These are phyloP conservation scores for Rhopalosiphum maidis DNA, from an alignment of 1,140 invertebrate genomes.

Conservation along the genomic window DNA sequence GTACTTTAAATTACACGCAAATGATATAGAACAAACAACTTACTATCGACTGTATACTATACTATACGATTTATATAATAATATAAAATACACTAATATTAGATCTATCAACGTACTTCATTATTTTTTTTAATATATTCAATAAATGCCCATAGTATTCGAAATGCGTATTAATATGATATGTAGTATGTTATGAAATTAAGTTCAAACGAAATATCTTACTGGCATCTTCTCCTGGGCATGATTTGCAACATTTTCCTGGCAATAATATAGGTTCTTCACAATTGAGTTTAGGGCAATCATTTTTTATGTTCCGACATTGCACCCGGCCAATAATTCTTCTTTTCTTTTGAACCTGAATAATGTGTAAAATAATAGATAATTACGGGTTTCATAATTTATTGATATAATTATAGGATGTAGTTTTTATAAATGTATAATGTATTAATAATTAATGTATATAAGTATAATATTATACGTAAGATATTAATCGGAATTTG, in stretches of 20 bases:
- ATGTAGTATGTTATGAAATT: not conserved
- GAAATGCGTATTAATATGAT: not conserved
- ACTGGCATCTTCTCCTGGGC: conserved; percentile 78
- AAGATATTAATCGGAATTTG: not conserved
- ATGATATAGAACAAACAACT: not conserved
- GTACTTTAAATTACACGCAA: not conserved
- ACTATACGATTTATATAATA: not conserved
- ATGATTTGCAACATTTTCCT: conserved; percentile 88
- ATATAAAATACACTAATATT: not conserved
- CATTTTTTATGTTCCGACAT: conserved; percentile 88
- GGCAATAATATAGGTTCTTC: conserved; percentile 83
- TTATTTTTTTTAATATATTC: not conserved
- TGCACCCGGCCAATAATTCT: conserved; percentile 83
- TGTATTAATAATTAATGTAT: not conserved
- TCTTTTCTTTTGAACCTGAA: conserved; percentile 86
- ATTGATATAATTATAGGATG: conserved; percentile 18
- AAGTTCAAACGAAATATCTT: conserved; percentile 62
- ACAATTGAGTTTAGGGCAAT: conserved; percentile 85
- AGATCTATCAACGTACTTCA: not conserved
- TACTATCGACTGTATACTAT: not conserved
- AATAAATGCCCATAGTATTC: not conserved
- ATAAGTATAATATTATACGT: not conserved
- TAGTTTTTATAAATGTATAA: not conserved
- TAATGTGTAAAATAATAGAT: conserved; percentile 44
- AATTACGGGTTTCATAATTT: not conserved